Conservation (phyloP, 2,888 invertebrate species). For the Andrena camellia region DNA sequence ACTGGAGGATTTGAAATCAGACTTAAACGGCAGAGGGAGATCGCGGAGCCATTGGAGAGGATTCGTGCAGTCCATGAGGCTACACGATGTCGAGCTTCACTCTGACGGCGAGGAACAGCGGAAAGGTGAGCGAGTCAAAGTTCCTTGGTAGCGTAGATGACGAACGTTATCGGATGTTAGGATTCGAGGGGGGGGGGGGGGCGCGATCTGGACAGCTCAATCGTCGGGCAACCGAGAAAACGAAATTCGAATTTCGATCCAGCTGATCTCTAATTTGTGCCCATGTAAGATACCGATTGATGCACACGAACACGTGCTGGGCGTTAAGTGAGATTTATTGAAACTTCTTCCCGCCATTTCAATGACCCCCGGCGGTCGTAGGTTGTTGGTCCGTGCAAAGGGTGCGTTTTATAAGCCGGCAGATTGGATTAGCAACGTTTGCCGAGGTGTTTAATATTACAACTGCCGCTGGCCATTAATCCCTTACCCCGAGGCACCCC, state of each 20-base stretch:
- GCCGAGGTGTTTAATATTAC: conserved; percentile 71
- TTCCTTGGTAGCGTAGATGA: not conserved
- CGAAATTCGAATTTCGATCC: not conserved
- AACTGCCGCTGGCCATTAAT: conserved; percentile 65
- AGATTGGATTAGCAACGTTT: conserved; percentile 70
- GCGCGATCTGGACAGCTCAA: not conserved
- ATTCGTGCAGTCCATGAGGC: conserved; percentile 80
- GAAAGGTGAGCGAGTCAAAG: conserved; percentile 74
- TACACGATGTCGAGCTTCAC: conserved; percentile 79
- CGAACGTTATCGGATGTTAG: not conserved
- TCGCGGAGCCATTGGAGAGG: conserved; percentile 79
- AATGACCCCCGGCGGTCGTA: conserved; percentile 26
- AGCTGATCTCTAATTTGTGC: not conserved
- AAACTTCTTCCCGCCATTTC: conserved; percentile 41
- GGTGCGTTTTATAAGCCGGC: conserved; percentile 49
- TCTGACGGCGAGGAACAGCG: conserved; percentile 81
- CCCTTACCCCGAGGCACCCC: conserved; percentile 69
- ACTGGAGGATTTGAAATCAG: conserved; percentile 75
- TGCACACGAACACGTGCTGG: conserved; percentile 4
- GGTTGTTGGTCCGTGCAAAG: conserved; percentile 29
- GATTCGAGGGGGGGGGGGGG: not conserved
- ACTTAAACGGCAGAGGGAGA: conserved; percentile 72
- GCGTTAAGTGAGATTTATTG: conserved; percentile 53
- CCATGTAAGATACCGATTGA: conserved; percentile 7
- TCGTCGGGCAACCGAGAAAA: not conserved